Conservation (phyloP, 2,113 vertebrate species). For the Phrynosoma platyrhinos region DNA sequence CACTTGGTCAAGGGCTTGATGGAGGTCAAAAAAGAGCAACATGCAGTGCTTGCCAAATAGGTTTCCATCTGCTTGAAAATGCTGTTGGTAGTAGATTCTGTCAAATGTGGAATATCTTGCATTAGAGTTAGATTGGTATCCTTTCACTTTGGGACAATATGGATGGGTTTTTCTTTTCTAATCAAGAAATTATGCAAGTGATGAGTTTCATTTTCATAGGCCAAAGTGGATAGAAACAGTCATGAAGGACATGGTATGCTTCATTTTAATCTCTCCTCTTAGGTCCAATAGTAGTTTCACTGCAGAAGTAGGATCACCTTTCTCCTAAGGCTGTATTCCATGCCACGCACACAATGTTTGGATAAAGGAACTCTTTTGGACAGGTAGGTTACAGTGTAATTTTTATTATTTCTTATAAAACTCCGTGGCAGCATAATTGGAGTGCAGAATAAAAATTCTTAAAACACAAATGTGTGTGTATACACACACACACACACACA, state of each 20-base stretch:
- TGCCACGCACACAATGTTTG: neutral
- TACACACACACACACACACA: no score
- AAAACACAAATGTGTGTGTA: no score
- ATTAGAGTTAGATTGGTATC: neutral
- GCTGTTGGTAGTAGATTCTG: neutral
- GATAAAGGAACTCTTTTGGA: neutral
- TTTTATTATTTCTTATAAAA: neutral
- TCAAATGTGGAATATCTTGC: neutral
- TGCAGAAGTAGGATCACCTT: neutral
- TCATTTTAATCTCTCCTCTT: neutral
- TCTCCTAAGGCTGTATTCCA: neutral
- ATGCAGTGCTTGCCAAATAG: slow-evolving; percentile 14
- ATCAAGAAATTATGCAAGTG: neutral
- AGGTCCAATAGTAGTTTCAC: neutral
- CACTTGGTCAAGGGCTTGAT: slow-evolving; percentile 23
- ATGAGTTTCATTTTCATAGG: neutral
- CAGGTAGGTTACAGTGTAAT: neutral
- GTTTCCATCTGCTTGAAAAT: slow-evolving; percentile 5
- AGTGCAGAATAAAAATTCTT: neutral
- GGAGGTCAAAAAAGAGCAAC: slow-evolving; percentile 24
- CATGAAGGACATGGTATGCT: neutral
- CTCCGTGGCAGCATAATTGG: neutral
- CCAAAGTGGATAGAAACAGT: neutral
- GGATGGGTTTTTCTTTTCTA: neutral
- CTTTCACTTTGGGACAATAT: neutral